Evolutionary conservation across 2,888 invertebrate species (phyloP).

Genomic region (Pasiphila rectangulata): DNA sequence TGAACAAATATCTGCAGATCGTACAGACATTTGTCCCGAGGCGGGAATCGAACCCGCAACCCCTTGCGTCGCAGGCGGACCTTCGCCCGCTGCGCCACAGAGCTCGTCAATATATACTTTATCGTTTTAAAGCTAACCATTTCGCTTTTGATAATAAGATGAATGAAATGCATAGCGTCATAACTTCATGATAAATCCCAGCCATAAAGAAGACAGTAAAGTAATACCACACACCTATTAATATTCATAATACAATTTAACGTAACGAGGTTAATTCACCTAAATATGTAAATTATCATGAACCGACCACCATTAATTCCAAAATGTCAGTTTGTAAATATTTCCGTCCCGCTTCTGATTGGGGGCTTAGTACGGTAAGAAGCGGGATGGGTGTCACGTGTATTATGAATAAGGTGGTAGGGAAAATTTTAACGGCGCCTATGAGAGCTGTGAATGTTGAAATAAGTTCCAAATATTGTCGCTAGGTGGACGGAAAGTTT

Average conservation of each 20-base stretch:
- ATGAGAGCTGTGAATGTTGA: conserved; percentile 80
- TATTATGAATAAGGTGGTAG: conserved; percentile 79
- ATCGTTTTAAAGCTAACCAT: too few relatives aligned
- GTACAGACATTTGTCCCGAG: too few relatives aligned
- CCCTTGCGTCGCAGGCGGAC: too few relatives aligned
- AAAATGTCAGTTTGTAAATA: conserved; percentile 77
- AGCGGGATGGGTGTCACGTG: conserved; percentile 56
- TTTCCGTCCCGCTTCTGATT: conserved; percentile 52
- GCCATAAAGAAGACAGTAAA: conserved; percentile 61
- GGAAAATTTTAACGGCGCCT: conserved; percentile 81
- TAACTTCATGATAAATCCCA: conserved; percentile 54
- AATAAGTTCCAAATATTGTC: conserved; percentile 83
- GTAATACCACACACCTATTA: conserved; percentile 70
- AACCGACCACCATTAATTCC: conserved; percentile 79
- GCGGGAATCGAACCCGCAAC: too few relatives aligned
- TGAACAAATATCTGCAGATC: too few relatives aligned
- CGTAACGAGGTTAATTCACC: conserved; percentile 80
- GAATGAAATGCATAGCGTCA: conserved; percentile 30
- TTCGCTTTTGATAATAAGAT: too few relatives aligned
- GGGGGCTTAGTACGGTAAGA: conserved; percentile 29
- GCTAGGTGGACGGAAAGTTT: conserved; percentile 80
- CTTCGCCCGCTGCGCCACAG: too few relatives aligned
- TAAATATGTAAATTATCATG: conserved; percentile 83
- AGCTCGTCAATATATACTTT: too few relatives aligned
- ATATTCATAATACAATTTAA: conserved; percentile 82